Percentiles rank a stretch among this genome's conserved stretches.
phyloP scores from a whole-genome alignment of 2,888 invertebrate genomes.

The Onthophagus sagittarius region DNA sequence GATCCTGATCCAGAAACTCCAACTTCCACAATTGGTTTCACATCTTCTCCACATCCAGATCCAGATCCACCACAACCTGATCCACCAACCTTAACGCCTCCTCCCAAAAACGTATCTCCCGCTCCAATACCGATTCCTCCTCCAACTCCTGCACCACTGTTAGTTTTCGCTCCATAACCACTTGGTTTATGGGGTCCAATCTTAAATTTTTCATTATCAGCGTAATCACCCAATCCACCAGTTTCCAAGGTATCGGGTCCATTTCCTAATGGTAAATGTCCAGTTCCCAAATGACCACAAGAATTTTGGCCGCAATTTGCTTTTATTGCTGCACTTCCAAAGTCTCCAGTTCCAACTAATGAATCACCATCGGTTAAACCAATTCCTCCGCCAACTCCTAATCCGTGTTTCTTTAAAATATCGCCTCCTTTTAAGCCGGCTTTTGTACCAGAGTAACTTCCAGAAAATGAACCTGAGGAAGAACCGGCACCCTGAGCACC shows the following conservation, averaged over 20 bases:
- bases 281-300: conserved; percentile 7
- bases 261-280: not conserved
- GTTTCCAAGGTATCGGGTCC: not conserved
- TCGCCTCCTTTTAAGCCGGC: not conserved
- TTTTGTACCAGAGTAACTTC: not conserved
- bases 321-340: conserved; percentile 20
- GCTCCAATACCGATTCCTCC: conserved; percentile 14
- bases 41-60: not conserved
- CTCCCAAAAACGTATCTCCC: conserved; percentile 7
- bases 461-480: not conserved
- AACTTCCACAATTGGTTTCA: conserved; percentile 2
- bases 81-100: conserved; percentile 5
- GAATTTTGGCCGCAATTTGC: conserved; percentile 11
- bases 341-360: conserved; percentile 14
- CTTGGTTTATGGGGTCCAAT: conserved; percentile 5
- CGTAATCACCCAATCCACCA: conserved; percentile 8
- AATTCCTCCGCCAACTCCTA: conserved; percentile 19
- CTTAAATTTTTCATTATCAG: not conserved
- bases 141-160: conserved; percentile 9
- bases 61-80: not conserved
- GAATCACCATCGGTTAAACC: conserved; percentile 15
- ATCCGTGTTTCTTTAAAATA: conserved; percentile 12
- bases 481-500: conserved; percentile 8
- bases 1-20: not conserved
- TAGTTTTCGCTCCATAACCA: not conserved